A percentile compares a stretch with the other conserved stretches of the same genome.
Evolutionary conservation across 2,113 vertebrate genomes (phyloP).

Genomic region (Chrysemys picta): DNA sequence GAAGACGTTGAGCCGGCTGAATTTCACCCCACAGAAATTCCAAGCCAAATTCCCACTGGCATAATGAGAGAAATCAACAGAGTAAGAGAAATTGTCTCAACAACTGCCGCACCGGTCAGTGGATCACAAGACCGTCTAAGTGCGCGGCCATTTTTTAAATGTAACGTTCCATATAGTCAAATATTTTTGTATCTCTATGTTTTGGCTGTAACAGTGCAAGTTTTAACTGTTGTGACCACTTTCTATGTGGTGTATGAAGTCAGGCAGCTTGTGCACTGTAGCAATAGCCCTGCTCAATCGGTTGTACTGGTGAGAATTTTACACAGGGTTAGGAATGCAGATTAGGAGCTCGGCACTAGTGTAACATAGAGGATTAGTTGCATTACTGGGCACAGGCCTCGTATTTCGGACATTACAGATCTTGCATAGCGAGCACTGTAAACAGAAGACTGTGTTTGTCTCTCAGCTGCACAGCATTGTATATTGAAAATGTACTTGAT

Average conservation of each 20-base stretch:
- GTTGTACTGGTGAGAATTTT: constrained; percentile 44
- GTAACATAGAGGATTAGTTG: neutral
- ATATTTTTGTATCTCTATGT: constrained; percentile 52
- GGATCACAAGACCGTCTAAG: neutral
- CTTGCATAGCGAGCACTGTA: neutral
- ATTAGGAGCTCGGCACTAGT: neutral
- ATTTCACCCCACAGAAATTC: neutral
- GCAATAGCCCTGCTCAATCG: constrained; percentile 30
- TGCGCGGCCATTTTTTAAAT: neutral
- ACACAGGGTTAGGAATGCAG: neutral
- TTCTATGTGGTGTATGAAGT: constrained; percentile 66
- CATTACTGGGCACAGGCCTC: neutral
- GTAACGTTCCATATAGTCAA: constrained; percentile 7
- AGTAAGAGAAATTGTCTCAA: neutral
- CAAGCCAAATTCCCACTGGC: neutral
- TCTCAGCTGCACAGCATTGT: neutral
- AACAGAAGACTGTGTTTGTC: neutral
- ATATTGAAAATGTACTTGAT: neutral
- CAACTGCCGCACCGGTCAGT: neutral
- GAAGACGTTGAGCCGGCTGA: neutral
- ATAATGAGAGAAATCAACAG: neutral
- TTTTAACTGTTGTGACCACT: constrained; percentile 36
- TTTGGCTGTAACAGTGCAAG: constrained; percentile 64
- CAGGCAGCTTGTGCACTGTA: constrained; percentile 44
- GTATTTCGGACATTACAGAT: neutral